phyloP scores from a whole-genome alignment of 2,888 invertebrate genomes.

The Holacanthella duospinosa region DNA sequence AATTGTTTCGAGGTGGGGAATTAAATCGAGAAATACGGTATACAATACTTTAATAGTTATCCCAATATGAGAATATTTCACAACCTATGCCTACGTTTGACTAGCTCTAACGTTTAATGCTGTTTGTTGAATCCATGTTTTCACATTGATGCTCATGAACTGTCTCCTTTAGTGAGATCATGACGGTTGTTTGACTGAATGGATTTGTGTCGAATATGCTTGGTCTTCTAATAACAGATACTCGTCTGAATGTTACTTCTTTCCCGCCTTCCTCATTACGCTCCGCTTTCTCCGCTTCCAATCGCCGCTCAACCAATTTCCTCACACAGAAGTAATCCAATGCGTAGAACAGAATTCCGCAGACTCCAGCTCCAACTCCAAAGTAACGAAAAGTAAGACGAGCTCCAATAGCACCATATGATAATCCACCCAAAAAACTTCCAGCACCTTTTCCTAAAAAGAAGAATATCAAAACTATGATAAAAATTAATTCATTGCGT shows the following conservation, averaged over 20 bases:
- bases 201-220: neutral
- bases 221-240: neutral
- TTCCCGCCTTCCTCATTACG: neutral
- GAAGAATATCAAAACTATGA: no score
- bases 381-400: constrained; percentile 67
- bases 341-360: constrained; percentile 59
- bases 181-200: neutral
- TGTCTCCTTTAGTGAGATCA: neutral
- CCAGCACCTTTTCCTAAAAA: constrained; percentile 74
- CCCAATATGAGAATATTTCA: no score
- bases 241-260: neutral
- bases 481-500: no score
- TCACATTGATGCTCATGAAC: no score
- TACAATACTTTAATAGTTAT: no score
- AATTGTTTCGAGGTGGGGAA: no score
- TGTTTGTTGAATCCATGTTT: no score
- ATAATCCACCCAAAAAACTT: constrained; percentile 65
- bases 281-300: constrained; percentile 6
- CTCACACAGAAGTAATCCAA: constrained; percentile 62
- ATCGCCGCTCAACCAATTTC: constrained; percentile 39
- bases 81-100: no score
- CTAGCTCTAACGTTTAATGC: no score
- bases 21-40: no score
- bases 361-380: constrained; percentile 61
- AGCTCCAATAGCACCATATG: constrained; percentile 65